A percentile compares a stretch with the other conserved stretches of the same genome.
phyloP scores from a whole-genome alignment of 2,888 invertebrate species.

The Notodonta ziczac region DNA sequence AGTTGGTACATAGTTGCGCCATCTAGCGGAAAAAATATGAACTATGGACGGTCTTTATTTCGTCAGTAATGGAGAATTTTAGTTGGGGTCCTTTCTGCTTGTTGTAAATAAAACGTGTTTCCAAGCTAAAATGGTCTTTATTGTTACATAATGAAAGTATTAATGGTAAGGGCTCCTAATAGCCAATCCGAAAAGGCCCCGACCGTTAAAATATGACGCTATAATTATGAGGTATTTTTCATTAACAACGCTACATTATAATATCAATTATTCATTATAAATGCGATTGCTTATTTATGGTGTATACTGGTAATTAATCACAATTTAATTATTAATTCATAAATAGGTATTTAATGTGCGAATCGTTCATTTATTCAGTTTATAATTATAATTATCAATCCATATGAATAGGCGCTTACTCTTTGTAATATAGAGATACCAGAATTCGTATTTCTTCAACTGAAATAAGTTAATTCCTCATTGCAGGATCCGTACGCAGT shows the following conservation, averaged over 20 bases:
- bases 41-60: no score
- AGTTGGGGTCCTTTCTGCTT: no score
- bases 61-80: no score
- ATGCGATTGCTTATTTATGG: constrained; percentile 35
- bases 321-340: constrained; percentile 12
- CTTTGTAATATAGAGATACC: no score
- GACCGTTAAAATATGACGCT: constrained; percentile 24
- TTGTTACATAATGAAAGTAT: constrained; percentile 37
- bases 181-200: constrained; percentile 25
- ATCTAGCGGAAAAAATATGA: not conserved
- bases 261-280: constrained; percentile 25
- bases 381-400: no score
- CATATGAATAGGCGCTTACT: no score
- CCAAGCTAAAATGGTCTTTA: constrained; percentile 61
- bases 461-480: no score
- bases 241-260: constrained; percentile 33
- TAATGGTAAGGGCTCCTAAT: constrained; percentile 23
- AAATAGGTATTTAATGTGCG: constrained; percentile 21
- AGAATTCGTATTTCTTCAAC: no score
- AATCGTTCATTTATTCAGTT: not conserved
- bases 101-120: constrained; percentile 37
- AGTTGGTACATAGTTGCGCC: not conserved
- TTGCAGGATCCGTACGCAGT: no score
- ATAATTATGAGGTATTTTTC: constrained; percentile 37
- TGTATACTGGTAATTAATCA: constrained; percentile 35